These are phyloP conservation scores for Aphidius gifuensis DNA, from an alignment of 1,140 invertebrate genomes.

Conservation along the genomic window DNA sequence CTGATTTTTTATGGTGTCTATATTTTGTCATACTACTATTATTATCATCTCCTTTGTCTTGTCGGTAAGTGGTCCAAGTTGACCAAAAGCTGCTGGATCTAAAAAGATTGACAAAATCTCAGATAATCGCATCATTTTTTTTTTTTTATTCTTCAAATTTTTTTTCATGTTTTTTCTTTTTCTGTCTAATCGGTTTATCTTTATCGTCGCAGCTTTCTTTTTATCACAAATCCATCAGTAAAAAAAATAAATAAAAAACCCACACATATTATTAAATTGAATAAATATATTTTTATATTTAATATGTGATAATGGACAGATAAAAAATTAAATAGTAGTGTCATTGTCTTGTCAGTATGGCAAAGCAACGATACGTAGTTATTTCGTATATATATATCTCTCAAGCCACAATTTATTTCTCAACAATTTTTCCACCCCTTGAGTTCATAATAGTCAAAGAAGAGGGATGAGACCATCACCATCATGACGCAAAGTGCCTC, in stretches of 20 bases:
- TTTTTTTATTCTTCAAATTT: conserved; percentile 3
- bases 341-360: too few species aligned
- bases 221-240: neutral
- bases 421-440: neutral
- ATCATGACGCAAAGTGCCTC: conserved; percentile 23
- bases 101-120: conserved; percentile 14
- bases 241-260: neutral
- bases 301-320: too few species aligned
- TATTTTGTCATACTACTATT: too few species aligned
- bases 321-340: too few species aligned
- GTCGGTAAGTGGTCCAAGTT: too few species aligned
- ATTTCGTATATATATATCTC: conserved; percentile 1
- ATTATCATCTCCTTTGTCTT: too few species aligned
- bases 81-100: too few species aligned
- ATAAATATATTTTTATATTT: too few species aligned
- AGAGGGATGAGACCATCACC: conserved; percentile 16
- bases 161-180: neutral
- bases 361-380: neutral
- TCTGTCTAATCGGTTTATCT: conserved; percentile 24
- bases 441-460: conserved; percentile 18
- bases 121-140: conserved; percentile 13
- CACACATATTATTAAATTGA: conserved; percentile 9
- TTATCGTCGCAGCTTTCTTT: conserved; percentile 14
- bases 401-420: neutral
- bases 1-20: too few species aligned